Evolutionary conservation across 1,140 invertebrate species (phyloP).

Genomic region (Paralvinella palmiformis): DNA sequence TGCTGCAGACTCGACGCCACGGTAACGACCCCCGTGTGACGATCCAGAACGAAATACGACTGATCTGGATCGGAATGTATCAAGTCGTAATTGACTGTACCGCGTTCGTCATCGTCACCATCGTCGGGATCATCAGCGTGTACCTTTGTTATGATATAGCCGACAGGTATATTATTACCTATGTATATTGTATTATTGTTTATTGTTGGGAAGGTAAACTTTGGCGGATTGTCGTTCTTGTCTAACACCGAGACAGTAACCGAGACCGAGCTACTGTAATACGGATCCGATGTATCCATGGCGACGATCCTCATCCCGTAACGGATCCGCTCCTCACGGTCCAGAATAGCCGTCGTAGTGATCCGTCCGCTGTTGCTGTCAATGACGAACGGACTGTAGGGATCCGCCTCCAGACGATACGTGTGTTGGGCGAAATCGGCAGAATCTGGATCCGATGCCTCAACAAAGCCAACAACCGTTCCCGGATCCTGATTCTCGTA

Average conservation of each 20-base stretch:
- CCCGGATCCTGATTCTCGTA: slow-evolving; percentile 22
- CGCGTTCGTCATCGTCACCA: not conserved
- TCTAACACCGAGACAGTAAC: slow-evolving; percentile 2
- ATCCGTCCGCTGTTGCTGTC: not conserved
- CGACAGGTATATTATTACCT: not conserved
- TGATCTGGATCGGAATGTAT: no score
- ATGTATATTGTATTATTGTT: not conserved
- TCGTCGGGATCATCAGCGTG: slow-evolving; percentile 1
- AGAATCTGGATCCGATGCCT: slow-evolving; percentile 3
- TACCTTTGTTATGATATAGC: slow-evolving; percentile 2
- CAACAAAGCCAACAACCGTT: slow-evolving; percentile 25
- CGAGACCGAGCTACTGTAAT: not conserved
- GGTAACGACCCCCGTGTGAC: no score
- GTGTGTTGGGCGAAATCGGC: not conserved
- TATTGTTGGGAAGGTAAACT: not conserved
- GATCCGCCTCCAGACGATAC: not conserved
- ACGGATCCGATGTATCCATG: not conserved
- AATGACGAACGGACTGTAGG: slow-evolving; percentile 7
- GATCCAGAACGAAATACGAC: no score
- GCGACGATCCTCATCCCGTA: slow-evolving; percentile 9
- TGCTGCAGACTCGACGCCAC: no score
- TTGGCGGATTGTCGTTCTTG: slow-evolving; percentile 7
- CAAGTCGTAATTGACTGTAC: no score
- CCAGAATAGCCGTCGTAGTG: not conserved
- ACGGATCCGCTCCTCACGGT: slow-evolving; percentile 9